These are phyloP conservation scores for Battus philenor DNA, from an alignment of 1,140 invertebrate species.

Conservation along the genomic window DNA sequence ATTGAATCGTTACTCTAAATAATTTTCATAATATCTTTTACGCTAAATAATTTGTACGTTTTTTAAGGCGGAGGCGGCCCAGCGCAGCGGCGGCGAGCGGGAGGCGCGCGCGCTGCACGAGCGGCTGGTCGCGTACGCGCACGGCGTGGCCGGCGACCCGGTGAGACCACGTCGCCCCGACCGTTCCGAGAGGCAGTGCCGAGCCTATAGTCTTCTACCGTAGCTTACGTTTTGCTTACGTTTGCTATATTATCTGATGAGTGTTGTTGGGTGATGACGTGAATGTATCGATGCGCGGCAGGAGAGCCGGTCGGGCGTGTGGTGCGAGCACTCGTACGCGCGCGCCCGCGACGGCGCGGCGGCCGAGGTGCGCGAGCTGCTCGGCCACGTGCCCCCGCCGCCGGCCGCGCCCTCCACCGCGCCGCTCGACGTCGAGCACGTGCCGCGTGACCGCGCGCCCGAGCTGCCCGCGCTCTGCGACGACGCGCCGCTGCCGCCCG, in stretches of 20 bases:
- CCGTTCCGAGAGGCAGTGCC: not conserved
- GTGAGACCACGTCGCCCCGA: no score
- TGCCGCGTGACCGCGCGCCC: conserved; percentile 16
- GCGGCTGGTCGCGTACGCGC: conserved; percentile 40
- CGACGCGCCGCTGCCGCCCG: conserved; percentile 12
- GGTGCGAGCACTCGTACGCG: conserved; percentile 52
- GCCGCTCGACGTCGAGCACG: conserved; percentile 19
- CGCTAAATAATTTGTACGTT: not conserved
- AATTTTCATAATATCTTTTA: not conserved
- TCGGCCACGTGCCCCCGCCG: conserved; percentile 25
- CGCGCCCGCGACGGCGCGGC: conserved; percentile 26
- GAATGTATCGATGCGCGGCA: no score
- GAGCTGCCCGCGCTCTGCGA: conserved; percentile 3
- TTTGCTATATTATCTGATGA: no score
- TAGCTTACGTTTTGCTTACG: no score
- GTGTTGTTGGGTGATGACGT: no score
- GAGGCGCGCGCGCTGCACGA: conserved; percentile 32
- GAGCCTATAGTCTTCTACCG: not conserved
- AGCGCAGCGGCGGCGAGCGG: not conserved
- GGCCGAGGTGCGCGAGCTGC: conserved; percentile 21
- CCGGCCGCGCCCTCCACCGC: conserved; percentile 17
- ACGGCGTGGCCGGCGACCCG: conserved; percentile 27
- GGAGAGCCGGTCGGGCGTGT: conserved; percentile 38
- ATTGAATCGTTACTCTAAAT: no score
- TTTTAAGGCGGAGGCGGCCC: not conserved